Conservation (phyloP, 2,888 invertebrate genomes). For the Gymnoscelis rufifasciata region DNA sequence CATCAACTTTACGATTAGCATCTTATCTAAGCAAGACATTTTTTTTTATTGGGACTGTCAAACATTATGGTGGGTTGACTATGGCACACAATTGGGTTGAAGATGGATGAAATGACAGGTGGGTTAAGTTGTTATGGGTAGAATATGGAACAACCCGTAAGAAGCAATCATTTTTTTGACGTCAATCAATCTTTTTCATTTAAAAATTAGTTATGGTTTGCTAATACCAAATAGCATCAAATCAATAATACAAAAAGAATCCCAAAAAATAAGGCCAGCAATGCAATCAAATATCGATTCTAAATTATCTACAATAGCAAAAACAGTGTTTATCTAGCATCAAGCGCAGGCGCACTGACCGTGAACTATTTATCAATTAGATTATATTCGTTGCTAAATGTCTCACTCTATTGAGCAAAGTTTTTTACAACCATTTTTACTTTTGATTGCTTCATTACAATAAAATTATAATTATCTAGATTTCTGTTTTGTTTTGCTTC, state of each 20-base stretch:
- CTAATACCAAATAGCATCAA: not conserved
- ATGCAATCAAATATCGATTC: constrained; percentile 1
- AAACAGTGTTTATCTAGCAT: constrained; percentile 17
- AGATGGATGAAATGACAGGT: too few relatives aligned
- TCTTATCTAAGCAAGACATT: too few relatives aligned
- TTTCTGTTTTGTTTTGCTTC: not conserved
- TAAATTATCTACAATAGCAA: constrained; percentile 3
- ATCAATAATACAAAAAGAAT: not conserved
- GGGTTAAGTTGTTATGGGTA: too few relatives aligned
- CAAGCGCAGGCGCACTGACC: constrained; percentile 12
- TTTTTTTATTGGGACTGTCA: too few relatives aligned
- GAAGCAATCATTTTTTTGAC: too few relatives aligned
- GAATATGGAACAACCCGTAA: too few relatives aligned
- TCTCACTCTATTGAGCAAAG: constrained; percentile 14
- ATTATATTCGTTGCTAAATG: constrained; percentile 20
- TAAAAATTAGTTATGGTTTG: not conserved
- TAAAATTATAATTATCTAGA: not conserved
- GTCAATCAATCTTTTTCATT: too few relatives aligned
- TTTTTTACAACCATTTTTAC: constrained; percentile 7
- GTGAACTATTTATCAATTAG: constrained; percentile 25
- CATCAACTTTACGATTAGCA: too few relatives aligned
- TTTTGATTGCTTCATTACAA: constrained; percentile 18
- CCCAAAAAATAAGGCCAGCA: not conserved
- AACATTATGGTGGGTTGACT: too few relatives aligned
- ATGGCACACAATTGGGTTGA: too few relatives aligned